Conservation (phyloP, 2,888 invertebrate genomes). For the Poecilus cupreus region DNA sequence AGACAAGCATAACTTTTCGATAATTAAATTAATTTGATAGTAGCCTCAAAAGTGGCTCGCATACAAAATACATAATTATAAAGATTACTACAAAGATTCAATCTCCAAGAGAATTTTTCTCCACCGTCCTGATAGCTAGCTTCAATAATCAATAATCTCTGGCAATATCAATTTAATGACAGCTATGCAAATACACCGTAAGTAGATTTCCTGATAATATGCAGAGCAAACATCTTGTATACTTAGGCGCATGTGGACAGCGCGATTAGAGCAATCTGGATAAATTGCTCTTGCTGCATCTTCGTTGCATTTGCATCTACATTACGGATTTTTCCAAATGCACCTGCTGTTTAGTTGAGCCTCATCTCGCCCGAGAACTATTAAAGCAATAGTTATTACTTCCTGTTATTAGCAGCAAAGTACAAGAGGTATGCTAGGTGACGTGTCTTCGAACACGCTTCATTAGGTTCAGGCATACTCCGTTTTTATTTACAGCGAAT, state of each 20-base stretch:
- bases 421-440: neutral
- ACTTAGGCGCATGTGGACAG: neutral
- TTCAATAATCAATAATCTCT: neutral
- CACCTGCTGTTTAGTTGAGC: neutral
- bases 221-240: conserved; percentile 5
- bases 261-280: neutral
- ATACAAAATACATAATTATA: no score
- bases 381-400: conserved; percentile 23
- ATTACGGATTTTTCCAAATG: neutral
- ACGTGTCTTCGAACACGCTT: neutral
- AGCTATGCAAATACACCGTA: neutral
- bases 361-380: neutral
- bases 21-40: no score
- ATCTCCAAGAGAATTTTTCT: no score
- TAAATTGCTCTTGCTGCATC: conserved; percentile 17
- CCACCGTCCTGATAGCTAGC: no score
- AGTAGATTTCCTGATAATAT: conserved; percentile 11
- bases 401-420: conserved; percentile 10
- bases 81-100: no score
- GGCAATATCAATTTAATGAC: neutral
- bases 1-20: no score
- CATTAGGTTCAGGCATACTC: neutral
- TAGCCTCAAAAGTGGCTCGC: no score
- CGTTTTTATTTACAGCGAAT: no score
- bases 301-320: conserved; percentile 17